Conservation (phyloP, 1,140 invertebrate genomes). For the Pachyrhynchus sulphureomaculatus region DNA sequence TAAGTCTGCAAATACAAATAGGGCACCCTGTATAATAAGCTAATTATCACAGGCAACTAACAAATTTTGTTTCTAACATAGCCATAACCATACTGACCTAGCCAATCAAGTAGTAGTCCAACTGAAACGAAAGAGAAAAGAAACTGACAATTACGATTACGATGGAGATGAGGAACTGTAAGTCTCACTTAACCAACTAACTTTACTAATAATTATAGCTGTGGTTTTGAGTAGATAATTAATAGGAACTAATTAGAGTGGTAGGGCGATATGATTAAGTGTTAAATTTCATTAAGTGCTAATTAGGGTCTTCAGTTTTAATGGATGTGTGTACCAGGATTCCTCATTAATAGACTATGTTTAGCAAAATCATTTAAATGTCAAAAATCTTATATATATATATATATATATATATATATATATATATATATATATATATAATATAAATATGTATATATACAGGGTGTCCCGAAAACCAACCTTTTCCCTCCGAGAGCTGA, state of each 20-base stretch:
- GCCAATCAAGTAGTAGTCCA: slow-evolving; percentile 35
- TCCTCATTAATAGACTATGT: too few species aligned
- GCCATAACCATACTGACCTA: slow-evolving; percentile 34
- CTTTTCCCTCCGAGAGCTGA: too few species aligned
- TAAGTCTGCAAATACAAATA: too few species aligned
- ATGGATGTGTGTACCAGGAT: background rate
- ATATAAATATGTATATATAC: too few species aligned
- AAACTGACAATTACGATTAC: slow-evolving; percentile 42
- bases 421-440: too few species aligned
- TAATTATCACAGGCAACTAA: background rate
- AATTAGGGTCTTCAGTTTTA: slow-evolving; percentile 13
- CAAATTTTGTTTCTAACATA: slow-evolving; percentile 33
- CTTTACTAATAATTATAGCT: slow-evolving; percentile 21
- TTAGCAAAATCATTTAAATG: too few species aligned
- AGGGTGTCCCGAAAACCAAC: too few species aligned
- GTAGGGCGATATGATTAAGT: slow-evolving; percentile 20
- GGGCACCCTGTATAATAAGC: too few species aligned
- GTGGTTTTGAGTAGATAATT: slow-evolving; percentile 27
- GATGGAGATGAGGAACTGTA: slow-evolving; percentile 40
- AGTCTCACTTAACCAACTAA: slow-evolving; percentile 31
- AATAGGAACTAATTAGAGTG: slow-evolving; percentile 20
- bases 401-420: too few species aligned
- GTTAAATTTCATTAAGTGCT: slow-evolving; percentile 16
- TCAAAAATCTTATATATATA: too few species aligned
- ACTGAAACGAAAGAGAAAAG: slow-evolving; percentile 35